Conservation (phyloP, 2,797 vertebrate species). For the Gouania willdenowi region DNA sequence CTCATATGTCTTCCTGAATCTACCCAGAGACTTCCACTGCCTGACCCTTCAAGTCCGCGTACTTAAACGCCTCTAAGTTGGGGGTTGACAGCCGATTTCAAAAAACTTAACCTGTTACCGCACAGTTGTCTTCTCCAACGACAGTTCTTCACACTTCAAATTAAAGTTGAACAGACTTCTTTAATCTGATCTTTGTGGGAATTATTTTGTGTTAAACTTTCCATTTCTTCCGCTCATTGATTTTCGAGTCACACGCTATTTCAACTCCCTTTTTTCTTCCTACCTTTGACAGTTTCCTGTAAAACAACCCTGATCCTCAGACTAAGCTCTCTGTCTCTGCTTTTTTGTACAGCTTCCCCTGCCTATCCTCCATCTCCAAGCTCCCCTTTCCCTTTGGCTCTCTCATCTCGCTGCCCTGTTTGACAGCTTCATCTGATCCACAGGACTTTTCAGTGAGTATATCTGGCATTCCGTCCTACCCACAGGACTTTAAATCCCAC, state of each 20-base stretch:
- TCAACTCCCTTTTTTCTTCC: slow-evolving; percentile 43
- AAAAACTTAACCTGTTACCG: slow-evolving; percentile 13
- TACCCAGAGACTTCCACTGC: slow-evolving; percentile 20
- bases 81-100: slow-evolving; percentile 14
- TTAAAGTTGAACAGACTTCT: slow-evolving; percentile 40
- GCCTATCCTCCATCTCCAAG: slow-evolving; percentile 63
- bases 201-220: slow-evolving; percentile 60
- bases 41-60: slow-evolving; percentile 38
- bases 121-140: background rate
- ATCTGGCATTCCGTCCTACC: slow-evolving; percentile 64
- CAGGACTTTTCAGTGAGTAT: slow-evolving; percentile 67
- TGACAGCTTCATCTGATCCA: slow-evolving; percentile 79
- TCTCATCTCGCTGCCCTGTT: slow-evolving; percentile 70
- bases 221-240: slow-evolving; percentile 61
- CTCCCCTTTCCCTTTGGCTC: slow-evolving; percentile 59
- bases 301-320: slow-evolving; percentile 71
- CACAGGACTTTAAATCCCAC: slow-evolving; percentile 72
- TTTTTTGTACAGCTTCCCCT: slow-evolving; percentile 66
- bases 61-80: slow-evolving; percentile 19
- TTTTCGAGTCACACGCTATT: slow-evolving; percentile 59
- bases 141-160: slow-evolving; percentile 18
- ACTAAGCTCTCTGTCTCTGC: slow-evolving; percentile 69
- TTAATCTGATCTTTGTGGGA: slow-evolving; percentile 60
- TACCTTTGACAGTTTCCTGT: slow-evolving; percentile 71
- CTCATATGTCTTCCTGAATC: slow-evolving; percentile 50